Evolutionary conservation across 2,888 invertebrate species (phyloP).

Genomic region (Calephelis perditalis): DNA sequence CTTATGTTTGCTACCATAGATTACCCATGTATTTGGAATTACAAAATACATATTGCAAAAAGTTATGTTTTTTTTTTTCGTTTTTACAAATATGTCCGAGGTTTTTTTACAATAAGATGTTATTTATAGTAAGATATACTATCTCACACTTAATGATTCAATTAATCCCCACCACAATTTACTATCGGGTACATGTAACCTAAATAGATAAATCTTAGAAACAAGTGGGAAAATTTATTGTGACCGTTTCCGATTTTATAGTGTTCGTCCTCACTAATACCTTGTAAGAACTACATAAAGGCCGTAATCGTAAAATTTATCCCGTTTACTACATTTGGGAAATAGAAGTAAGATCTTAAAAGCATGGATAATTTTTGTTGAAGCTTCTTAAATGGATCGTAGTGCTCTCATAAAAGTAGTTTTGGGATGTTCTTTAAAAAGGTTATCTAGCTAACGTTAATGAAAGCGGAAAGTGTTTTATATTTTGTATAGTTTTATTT

Average conservation of each 20-base stretch:
- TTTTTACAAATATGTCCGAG: no score
- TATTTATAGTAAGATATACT: constrained; percentile 5
- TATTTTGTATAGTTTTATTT: no score
- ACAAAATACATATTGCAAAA: no score
- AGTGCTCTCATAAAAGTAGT: constrained; percentile 5
- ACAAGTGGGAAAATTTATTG: constrained; percentile 37
- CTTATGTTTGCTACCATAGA: no score
- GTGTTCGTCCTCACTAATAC: constrained; percentile 50
- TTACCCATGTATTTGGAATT: no score
- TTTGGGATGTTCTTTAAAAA: constrained; percentile 7
- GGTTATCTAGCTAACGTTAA: neutral
- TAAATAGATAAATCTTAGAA: constrained; percentile 23
- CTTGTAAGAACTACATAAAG: constrained; percentile 41
- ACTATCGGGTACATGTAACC: constrained; percentile 12
- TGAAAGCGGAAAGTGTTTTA: constrained; percentile 3
- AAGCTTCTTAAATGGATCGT: constrained; percentile 26
- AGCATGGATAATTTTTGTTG: constrained; percentile 33
- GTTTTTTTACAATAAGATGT: no score
- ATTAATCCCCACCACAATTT: constrained; percentile 14
- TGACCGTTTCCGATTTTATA: constrained; percentile 51
- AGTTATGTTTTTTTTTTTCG: no score
- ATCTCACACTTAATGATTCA: constrained; percentile 16
- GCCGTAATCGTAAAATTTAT: constrained; percentile 54
- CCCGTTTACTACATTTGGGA: constrained; percentile 47
- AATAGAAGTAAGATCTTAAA: constrained; percentile 46